Evolutionary conservation across 2,888 invertebrate species (phyloP), one percentile per base, ranked within the genome.

Genomic region (Magallana nippona): DNA sequence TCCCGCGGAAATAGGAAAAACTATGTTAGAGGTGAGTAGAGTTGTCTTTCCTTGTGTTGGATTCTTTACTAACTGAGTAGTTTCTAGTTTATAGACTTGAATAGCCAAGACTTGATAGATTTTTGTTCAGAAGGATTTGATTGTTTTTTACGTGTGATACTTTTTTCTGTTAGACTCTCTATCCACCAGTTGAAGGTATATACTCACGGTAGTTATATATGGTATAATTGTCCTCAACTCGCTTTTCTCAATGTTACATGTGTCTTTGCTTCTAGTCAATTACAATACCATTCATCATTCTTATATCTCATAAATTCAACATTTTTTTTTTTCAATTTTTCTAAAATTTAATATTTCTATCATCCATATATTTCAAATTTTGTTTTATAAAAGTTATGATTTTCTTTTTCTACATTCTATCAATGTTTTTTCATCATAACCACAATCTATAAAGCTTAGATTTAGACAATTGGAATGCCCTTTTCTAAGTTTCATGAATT

Each of bases 1-100:
- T 90, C 99, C 98, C 17, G 99, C 99, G 88, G 97, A 98, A 95
- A 98, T 99, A 97, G 99, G 99, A 81, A 96, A 96, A 84, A 97
- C 97, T 94, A 96, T 99, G 91, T 95, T 96, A 89, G 92, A 94
- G 90, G 94, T 94, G 87, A 86, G 86, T 84, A 17, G n/a, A 32
- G 27, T 32, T 62, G 32, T 32, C 3, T 58, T 32, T 32, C 44
- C 56, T 57, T 57, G 56, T 13, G 15, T 44, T 44, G 55, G 71
- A 71, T 27, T 22, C 32, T 15, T 27, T 71, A 15, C 11, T 15
- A 15, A 27, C 13, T 71, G 32, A 22, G 15, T 71, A 13, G 22
- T 71, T n/a, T 27, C 71, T 71, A 71, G 32, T 71, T 27, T 27
- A 27, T 71, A 15, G 63, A 27, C 10, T 22, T 63, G 71, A 27